Evolutionary conservation across 2,888 invertebrate genomes (phyloP).

Genomic region (Hedychridium roseum): DNA sequence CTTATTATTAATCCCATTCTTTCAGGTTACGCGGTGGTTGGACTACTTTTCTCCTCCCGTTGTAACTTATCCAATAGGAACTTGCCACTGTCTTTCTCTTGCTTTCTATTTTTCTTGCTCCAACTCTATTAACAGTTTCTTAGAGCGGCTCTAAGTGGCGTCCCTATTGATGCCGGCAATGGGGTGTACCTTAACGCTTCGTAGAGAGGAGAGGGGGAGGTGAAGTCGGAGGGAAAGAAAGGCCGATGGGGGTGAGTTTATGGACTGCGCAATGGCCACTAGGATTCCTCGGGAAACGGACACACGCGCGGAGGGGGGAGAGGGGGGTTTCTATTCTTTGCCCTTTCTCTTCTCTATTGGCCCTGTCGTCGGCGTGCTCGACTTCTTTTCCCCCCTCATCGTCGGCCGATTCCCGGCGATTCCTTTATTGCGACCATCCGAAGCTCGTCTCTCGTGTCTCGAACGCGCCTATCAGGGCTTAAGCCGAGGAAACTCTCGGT

Average conservation of each 20-base stretch:
- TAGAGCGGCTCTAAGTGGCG: conserved; percentile 58
- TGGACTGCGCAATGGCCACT: conserved; percentile 53
- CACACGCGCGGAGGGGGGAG: no score
- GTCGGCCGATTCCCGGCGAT: conserved; percentile 38
- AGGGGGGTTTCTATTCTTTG: conserved; percentile 14
- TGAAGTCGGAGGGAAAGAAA: conserved; percentile 38
- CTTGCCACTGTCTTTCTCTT: no score
- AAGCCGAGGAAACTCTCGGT: conserved; percentile 40
- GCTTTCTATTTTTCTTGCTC: conserved; percentile 24
- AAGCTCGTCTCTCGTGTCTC: conserved; percentile 41
- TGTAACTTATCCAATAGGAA: no score
- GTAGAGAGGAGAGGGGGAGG: conserved; percentile 44
- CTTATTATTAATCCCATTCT: no score
- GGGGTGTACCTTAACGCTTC: conserved; percentile 42
- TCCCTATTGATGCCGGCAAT: conserved; percentile 55
- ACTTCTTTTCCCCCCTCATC: conserved; percentile 20
- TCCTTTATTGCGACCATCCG: conserved; percentile 48
- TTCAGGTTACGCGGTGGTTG: no score
- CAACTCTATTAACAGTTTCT: conserved; percentile 61
- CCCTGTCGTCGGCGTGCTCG: conserved; percentile 18
- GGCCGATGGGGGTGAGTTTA: conserved; percentile 37
- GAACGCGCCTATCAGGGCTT: conserved; percentile 46
- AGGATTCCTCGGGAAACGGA: conserved; percentile 34
- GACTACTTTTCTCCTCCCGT: no score
- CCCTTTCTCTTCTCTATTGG: conserved; percentile 30